A percentile compares a stretch with the other conserved stretches of the same genome.
Conservation (phyloP, 2,113 vertebrate species). For the Phoxinus phoxinus region DNA sequence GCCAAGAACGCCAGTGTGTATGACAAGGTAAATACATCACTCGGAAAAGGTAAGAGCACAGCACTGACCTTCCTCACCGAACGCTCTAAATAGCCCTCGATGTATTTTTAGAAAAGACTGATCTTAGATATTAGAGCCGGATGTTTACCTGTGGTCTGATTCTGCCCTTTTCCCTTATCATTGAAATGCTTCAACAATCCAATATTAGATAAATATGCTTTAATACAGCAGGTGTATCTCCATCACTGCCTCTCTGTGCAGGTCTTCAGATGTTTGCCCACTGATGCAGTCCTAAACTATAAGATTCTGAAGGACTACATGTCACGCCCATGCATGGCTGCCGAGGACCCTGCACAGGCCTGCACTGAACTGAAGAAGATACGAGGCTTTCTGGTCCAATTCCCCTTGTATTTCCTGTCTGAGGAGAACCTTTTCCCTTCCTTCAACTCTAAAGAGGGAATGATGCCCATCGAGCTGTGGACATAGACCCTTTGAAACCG, state of each 20-base stretch:
- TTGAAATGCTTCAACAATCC: background rate
- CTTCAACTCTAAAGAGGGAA: conserved; percentile 64
- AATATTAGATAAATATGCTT: background rate
- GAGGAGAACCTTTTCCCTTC: conserved; percentile 64
- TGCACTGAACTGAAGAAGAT: conserved; percentile 57
- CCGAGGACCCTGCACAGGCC: conserved; percentile 54
- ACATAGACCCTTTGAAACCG: conserved; percentile 40
- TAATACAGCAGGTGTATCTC: background rate
- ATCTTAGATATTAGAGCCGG: conserved; percentile 13
- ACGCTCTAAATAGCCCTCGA: background rate
- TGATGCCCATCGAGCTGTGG: conserved; percentile 62
- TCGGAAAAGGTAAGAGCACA: background rate
- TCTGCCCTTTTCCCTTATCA: background rate
- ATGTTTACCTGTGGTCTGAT: conserved; percentile 1
- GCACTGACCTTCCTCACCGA: background rate
- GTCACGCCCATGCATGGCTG: conserved; percentile 53
- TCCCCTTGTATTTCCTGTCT: conserved; percentile 59
- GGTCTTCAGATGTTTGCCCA: conserved; percentile 64
- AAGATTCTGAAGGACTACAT: conserved; percentile 56
- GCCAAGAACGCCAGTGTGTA: conserved; percentile 61
- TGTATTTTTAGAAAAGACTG: background rate
- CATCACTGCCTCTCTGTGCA: conserved; percentile 11
- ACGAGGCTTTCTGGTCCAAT: conserved; percentile 62
- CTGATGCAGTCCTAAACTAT: conserved; percentile 57
- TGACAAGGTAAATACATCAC: conserved; percentile 54